Evolutionary conservation across 2,797 vertebrate genomes (phyloP), one percentile per base, ranked within the genome.

Genomic region (Vipera latastei): DNA sequence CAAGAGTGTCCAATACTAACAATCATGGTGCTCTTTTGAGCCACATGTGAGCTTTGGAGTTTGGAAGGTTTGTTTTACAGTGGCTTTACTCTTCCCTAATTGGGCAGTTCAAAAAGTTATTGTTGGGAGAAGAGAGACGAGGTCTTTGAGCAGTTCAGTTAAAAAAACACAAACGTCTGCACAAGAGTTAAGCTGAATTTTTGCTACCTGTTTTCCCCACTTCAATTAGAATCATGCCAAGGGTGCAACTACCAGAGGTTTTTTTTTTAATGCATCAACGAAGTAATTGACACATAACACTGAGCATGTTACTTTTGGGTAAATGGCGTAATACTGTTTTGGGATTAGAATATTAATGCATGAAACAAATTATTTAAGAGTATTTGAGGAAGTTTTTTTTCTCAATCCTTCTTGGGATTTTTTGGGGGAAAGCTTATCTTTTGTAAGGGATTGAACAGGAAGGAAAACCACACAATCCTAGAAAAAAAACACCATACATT

Each of bases 301-400:
- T 32, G 22, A 55, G 26, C 16, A 22, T 6, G 7, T 18, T 65
- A 11, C 22, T 88, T 69, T 88, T 25, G 9, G 4, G 22, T 38
- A 65, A 14, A 56, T 92, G 14, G 25, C 1, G 28, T 88, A 32
- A 57, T 38, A 38, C 4, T 6, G 51, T 26, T 69, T 44, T 28
- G 26, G 44, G 48, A 20, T 28, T 53, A 6, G 28, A 88, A 92
- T 56, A 48, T 5, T 48, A 57, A 73, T 16, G 38, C 11, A 92
- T 38, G 20, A 85, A 89, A 51, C 6, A 44, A 5, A 26, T 78
- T 83, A 61, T 63, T 48, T 78, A 38, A 59, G 1, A n/a, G 25
- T 22, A 56, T 93, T 96, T 91, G 95, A 73, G 94, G 78, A 86
- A 92, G 32, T 92, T 88, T 96, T 93, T 90, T 96, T 95, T 94